Evolutionary conservation across 2,888 invertebrate species (phyloP).

Genomic region (Caenorhabditis sp.): DNA sequence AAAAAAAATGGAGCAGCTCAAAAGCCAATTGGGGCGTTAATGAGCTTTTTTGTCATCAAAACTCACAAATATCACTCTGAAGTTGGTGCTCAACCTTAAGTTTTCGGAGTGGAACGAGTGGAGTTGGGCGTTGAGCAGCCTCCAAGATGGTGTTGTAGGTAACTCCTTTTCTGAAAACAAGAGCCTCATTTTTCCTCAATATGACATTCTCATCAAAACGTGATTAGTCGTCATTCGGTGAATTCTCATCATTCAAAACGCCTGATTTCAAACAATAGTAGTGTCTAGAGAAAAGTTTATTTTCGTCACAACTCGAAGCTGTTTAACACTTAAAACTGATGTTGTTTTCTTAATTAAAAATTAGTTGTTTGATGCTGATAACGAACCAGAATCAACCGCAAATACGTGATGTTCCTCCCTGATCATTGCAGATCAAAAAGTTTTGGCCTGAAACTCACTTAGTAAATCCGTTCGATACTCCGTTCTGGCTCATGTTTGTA

Average conservation of each 20-base stretch:
- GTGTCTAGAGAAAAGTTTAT: too few relatives aligned
- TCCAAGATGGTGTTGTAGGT: slow-evolving; percentile 64
- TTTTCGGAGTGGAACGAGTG: slow-evolving; percentile 64
- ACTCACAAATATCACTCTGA: slow-evolving; percentile 66
- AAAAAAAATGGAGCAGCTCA: not conserved
- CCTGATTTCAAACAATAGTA: too few relatives aligned
- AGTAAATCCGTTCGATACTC: slow-evolving; percentile 21
- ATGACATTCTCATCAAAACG: slow-evolving; percentile 39
- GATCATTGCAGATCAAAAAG: not conserved
- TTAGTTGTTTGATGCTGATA: slow-evolving; percentile 8
- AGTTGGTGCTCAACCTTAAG: slow-evolving; percentile 62
- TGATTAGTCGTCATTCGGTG: slow-evolving; percentile 1
- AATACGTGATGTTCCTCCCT: slow-evolving; percentile 4
- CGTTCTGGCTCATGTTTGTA: slow-evolving; percentile 54
- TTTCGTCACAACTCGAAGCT: too few relatives aligned
- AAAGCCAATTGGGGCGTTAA: slow-evolving; percentile 25
- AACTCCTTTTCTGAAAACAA: slow-evolving; percentile 46
- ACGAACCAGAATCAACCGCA: not conserved
- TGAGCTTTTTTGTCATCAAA: slow-evolving; percentile 50
- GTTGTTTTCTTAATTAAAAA: not conserved
- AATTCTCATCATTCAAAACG: slow-evolving; percentile 4
- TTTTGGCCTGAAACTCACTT: slow-evolving; percentile 12
- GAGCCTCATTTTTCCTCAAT: not conserved
- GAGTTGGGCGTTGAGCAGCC: slow-evolving; percentile 62
- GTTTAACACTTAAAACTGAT: not conserved